Percentiles rank a stretch among this genome's conserved stretches.
phyloP scores from a whole-genome alignment of 1,140 invertebrate species.

The Rhynchophorus ferrugineus region DNA sequence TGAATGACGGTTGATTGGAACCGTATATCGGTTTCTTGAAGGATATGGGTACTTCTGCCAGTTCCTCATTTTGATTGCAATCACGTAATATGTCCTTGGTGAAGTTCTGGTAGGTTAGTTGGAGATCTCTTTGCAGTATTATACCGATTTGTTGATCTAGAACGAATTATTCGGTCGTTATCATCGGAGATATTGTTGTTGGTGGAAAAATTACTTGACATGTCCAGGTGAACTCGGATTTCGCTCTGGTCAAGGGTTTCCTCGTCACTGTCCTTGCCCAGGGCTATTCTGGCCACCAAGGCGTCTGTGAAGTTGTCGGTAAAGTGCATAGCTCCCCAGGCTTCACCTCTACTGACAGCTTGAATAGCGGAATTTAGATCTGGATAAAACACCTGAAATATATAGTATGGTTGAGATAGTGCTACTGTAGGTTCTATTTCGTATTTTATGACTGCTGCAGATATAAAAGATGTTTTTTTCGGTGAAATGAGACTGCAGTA shows the following conservation, averaged over 20 bases:
- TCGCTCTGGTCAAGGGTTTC: conserved; percentile 65
- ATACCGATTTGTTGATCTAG: conserved; percentile 87
- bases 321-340: conserved; percentile 78
- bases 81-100: conserved; percentile 53
- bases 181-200: conserved; percentile 13
- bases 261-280: conserved; percentile 59
- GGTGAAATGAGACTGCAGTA: too few species aligned
- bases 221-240: conserved; percentile 74
- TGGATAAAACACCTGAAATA: conserved; percentile 52
- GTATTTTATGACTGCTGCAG: neutral
- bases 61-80: conserved; percentile 64
- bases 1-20: conserved; percentile 74
- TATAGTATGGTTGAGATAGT: neutral
- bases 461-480: too few species aligned
- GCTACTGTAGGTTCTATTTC: neutral
- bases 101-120: conserved; percentile 66
- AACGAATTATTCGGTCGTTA: conserved; percentile 27
- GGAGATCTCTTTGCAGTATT: conserved; percentile 66
- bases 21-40: conserved; percentile 83
- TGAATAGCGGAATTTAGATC: conserved; percentile 57
- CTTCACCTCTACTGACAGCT: conserved; percentile 64
- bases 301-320: conserved; percentile 74
- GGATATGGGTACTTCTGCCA: conserved; percentile 66
- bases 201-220: conserved; percentile 67
- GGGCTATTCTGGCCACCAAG: conserved; percentile 60